Base-by-base conservation (phyloP, 2,888 invertebrate species). In the Himalopsyche japonica region DNA sequence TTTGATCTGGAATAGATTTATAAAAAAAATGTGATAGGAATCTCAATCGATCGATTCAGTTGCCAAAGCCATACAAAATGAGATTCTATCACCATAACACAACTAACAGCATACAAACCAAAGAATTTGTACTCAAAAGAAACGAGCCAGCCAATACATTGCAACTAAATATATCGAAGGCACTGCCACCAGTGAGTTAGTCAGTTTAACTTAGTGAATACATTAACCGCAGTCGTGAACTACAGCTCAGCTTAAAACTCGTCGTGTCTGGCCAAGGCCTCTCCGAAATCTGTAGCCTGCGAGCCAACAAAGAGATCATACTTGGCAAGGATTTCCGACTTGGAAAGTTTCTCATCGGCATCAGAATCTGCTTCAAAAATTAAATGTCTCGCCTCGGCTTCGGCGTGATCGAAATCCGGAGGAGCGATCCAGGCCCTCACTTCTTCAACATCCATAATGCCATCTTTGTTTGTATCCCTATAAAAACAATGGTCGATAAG, bases 271-370 rank as follows among this genome's bases (percentile, higher is more conserved):
- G 96, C 95, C 20, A 99, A 92, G 7, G 98, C 98, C 90, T 99
- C 98, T 0, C 99, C 99, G 90, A 99, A 99, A 92, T 99, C 99
- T 0, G 99, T 99, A 0, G 98, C 99, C 90, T 99, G 99, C 0
- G 99, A 99, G 49, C 99, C 99, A 5, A 99, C 99, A 91, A 99
- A 99, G 12, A 99, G 92, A 90, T 99, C 99, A 90, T 99, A 99
- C 90, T 99, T 99, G 82, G 96, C 95, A 32, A 99, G 90, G 47
- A 99, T 95, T 91, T 99, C 99, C 0, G 95, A 94, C 90, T 96
- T 97, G 10, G 96, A 97, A 37, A 99, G 93, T 89, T 95, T 95
- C 88, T 97, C 96, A 91, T 99, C 99, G 12, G 96, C 95, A 91
- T 99, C 96, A 0, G 93, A 92, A 91, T 99, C 99, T 0, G 98